These are phyloP conservation scores for Coreoperca whiteheadi DNA, from an alignment of 2,113 vertebrate genomes.

Conservation along the genomic window DNA sequence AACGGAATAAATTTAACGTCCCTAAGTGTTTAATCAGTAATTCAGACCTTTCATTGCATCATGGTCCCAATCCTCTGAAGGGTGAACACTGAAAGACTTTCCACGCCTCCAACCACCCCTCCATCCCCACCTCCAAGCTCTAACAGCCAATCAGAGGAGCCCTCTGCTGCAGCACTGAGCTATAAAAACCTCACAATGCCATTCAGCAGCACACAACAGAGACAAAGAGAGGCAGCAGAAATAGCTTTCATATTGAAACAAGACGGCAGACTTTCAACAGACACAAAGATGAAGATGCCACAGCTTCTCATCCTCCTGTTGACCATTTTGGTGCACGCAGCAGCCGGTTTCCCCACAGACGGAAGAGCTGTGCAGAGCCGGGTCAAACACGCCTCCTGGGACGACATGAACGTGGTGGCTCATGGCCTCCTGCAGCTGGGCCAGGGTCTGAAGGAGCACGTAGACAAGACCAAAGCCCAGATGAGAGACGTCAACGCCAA, in stretches of 20 bases:
- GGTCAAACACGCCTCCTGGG: slow-evolving; percentile 90
- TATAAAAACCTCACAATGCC: slow-evolving; percentile 64
- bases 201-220: slow-evolving; percentile 46
- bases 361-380: slow-evolving; percentile 45
- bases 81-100: slow-evolving; percentile 19
- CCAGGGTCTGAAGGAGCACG: slow-evolving; percentile 93
- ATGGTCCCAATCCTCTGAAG: slow-evolving; percentile 10
- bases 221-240: slow-evolving; percentile 40
- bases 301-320: slow-evolving; percentile 58
- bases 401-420: slow-evolving; percentile 93
- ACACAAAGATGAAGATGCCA: slow-evolving; percentile 66
- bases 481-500: slow-evolving; percentile 86
- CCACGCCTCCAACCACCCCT: slow-evolving; percentile 36
- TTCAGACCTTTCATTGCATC: slow-evolving; percentile 50
- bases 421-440: slow-evolving; percentile 96
- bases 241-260: not conserved
- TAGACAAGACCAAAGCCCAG: slow-evolving; percentile 89
- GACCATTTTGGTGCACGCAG: slow-evolving; percentile 56
- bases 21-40: slow-evolving; percentile 27
- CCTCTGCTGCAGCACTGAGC: slow-evolving; percentile 45
- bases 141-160: slow-evolving; percentile 65
- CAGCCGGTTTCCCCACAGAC: slow-evolving; percentile 63
- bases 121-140: slow-evolving; percentile 27
- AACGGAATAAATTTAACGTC: not conserved
- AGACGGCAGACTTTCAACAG: slow-evolving; percentile 8